Percentiles rank a stretch among this genome's conserved stretches.
phyloP scores from a whole-genome alignment of 2,113 vertebrate species.

The Brevimyrus niger region DNA sequence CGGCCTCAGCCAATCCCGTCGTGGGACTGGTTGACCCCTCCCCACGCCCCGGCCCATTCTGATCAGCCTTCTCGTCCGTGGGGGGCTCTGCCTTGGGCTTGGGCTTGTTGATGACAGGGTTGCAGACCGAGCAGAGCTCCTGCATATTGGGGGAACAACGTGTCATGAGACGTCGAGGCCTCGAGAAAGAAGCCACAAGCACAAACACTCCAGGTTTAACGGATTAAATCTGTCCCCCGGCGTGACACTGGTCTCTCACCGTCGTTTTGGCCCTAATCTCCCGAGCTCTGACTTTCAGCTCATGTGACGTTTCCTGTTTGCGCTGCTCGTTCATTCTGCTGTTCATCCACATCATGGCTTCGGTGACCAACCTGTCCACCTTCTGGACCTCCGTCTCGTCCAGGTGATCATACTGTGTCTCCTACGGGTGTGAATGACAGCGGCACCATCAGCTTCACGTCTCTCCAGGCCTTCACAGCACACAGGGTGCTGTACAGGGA shows the following conservation, averaged over 20 bases:
- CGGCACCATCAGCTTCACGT: not conserved
- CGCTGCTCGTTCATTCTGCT: slow-evolving; percentile 88
- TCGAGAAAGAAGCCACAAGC: not conserved
- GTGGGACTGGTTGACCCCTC: slow-evolving; percentile 55
- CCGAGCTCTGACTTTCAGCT: slow-evolving; percentile 76
- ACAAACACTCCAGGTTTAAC: not conserved
- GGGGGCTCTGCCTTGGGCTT: slow-evolving; percentile 92
- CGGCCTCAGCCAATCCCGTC: slow-evolving; percentile 43
- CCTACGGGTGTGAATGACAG: slow-evolving; percentile 47
- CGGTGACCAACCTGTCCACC: slow-evolving; percentile 75
- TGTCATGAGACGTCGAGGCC: not conserved
- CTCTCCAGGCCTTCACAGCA: not conserved
- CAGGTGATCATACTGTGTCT: slow-evolving; percentile 87
- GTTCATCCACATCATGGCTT: slow-evolving; percentile 97
- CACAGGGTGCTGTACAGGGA: not conserved
- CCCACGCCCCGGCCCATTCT: slow-evolving; percentile 82
- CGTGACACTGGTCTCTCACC: slow-evolving; percentile 51
- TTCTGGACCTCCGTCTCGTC: slow-evolving; percentile 78
- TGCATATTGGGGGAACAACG: slow-evolving; percentile 33
- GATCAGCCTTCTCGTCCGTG: slow-evolving; percentile 82
- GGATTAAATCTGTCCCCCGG: not conserved
- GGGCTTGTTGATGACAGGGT: slow-evolving; percentile 80
- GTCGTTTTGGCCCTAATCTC: slow-evolving; percentile 84
- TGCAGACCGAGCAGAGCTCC: slow-evolving; percentile 75
- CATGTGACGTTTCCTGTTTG: slow-evolving; percentile 76